These are phyloP conservation scores for Phalloptychus januarius DNA, from an alignment of 2,797 vertebrate species.

Conservation along the genomic window DNA sequence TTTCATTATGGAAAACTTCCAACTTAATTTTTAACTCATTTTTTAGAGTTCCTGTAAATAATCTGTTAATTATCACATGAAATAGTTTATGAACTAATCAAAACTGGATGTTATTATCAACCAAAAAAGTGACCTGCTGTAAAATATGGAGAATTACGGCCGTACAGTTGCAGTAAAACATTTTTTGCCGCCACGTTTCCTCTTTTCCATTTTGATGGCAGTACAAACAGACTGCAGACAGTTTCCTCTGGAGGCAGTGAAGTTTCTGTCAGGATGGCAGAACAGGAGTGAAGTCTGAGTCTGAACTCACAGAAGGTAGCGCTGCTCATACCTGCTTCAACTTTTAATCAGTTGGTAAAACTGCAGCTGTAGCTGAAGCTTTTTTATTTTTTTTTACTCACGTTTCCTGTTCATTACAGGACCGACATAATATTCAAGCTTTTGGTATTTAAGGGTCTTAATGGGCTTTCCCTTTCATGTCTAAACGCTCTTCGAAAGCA, in stretches of 20 bases:
- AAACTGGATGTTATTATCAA: neutral
- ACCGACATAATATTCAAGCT: neutral
- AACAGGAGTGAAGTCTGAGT: constrained; percentile 35
- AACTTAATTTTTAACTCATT: neutral
- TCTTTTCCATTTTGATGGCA: constrained; percentile 46
- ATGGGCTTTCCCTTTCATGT: neutral
- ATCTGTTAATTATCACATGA: neutral
- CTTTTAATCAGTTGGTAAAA: constrained; percentile 6
- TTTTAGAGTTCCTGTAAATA: neutral
- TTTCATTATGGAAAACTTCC: neutral
- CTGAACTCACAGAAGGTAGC: constrained; percentile 24
- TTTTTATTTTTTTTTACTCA: neutral
- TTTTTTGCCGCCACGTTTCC: constrained; percentile 33
- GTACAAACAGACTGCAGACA: constrained; percentile 39
- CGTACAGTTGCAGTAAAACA: constrained; percentile 7
- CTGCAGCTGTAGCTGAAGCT: neutral
- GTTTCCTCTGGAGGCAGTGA: constrained; percentile 46
- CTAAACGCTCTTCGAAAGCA: neutral
- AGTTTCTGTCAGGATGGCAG: constrained; percentile 48
- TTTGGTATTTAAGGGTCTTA: neutral
- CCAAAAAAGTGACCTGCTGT: constrained; percentile 10
- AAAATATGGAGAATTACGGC: constrained; percentile 31
- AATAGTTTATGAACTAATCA: neutral
- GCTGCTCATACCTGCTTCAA: constrained; percentile 1
- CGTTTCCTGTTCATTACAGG: neutral